Base-by-base conservation (phyloP, 2,888 invertebrate species). In the Schizotus pectinicornis region DNA sequence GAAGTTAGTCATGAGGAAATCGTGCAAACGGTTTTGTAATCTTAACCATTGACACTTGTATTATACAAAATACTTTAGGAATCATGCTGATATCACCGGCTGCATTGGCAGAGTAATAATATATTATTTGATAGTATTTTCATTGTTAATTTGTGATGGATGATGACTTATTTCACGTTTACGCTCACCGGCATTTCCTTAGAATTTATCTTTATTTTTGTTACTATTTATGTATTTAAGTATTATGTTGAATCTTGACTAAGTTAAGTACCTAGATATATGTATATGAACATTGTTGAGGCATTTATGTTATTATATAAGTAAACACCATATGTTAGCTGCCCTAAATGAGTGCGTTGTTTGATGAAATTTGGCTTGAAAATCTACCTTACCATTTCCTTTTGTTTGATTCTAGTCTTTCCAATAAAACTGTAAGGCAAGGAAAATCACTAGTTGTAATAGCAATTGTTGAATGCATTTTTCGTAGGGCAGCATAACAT, bases 1-100 rank as follows among this genome's bases (percentile, higher is more conserved):
- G 67, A 69, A 36, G 71, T 69, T 47, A 67, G 72, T 31, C 70
- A 75, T 47, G 75, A 74, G 35, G 71, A 73, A 58, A 60, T 63
- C 7, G 65, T 65, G 11, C 67, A 67, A 41, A 67, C 55, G 33
- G 62, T 68, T 34, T 59, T 62, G 50, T 69, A 66, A 63, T 11
- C 12, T 9, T 45, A 42, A 46, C 12, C 33, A 12, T 47, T 47
- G 13, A 47, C 32, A 13, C 11, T 22, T 48, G 14, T 48, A 12
- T 33, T 42, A 11, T 34, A 11, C 35, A 6, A 9, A 48, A 14
- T 48, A 36, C 9, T 34, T 46, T 33, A 46, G 22, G 22, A 22
- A 22, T 22, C 22, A 22, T 5, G 22, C 22, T 22, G 5, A 22
- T 22, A 22, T 22, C 22, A 22, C 22, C 5, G 7, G 46, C 41